Base-by-base conservation (phyloP, 2,113 vertebrate species). In the Phaethon lepturus region DNA sequence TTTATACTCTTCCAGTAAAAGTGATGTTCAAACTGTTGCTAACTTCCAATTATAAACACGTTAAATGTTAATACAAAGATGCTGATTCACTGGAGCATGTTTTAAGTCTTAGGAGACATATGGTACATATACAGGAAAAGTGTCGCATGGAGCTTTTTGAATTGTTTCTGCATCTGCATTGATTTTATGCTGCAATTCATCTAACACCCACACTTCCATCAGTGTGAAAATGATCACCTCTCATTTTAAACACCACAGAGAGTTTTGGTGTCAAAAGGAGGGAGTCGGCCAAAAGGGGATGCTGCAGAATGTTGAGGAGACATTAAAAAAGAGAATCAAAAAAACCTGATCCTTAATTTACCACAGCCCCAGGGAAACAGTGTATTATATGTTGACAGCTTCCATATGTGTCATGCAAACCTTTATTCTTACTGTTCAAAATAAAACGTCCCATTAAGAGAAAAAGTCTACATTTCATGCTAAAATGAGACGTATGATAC, bases 401-500 rank as follows among this genome's bases (percentile, higher is more conserved):
- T 97, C 97, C 96, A 97, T 96, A 95, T 96, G 96, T 96, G 92
- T 96, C 97, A 96, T 96, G 94, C 86, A 97, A 95, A 94, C 83
- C 90, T 94, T 96, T 96, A 95, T 96, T 95, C 83, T 96, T 96
- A 87, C 44, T 64, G 88, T 94, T 97, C 88, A 95, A 80, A 95
- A 97, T 86, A 96, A 95, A 96, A 96, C 1, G 25, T 74, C 45
- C 92, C 56, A 63, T 95, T 96, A 97, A 95, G 80, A 94, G 72
- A 93, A 97, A 96, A 96, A 68, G 88, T 75, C 93, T 93, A 94
- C 80, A 93, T 95, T 97, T 96, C 84, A 95, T 76, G 60, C 20
- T 92, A 87, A 95, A 97, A 83, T 35, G 93, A 84, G 94, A 78
- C 1, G 38, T 85, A 53, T 86, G 87, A 96, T 95, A 97, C 86